Evolutionary conservation across 2,797 vertebrate species (phyloP), one percentile per base, ranked within the genome.

Genomic region (Anguilla anguilla): DNA sequence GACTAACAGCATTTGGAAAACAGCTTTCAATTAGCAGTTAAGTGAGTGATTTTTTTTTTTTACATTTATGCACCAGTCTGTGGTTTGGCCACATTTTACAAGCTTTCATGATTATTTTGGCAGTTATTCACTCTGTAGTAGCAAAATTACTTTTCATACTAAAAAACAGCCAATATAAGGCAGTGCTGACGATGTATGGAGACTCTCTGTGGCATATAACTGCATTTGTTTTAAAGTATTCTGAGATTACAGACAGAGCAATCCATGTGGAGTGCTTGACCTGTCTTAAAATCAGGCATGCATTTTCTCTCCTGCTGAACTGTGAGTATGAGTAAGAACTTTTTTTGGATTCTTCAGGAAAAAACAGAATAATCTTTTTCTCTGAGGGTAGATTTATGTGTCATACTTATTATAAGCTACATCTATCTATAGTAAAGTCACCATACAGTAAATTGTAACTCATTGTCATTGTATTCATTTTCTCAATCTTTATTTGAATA

Each of bases 31-130:
- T 39, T 77, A 77, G 72, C 13, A 43, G 74, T 43, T 43, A 3
- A 77, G 17, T 77, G 74, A 77, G 5, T 74, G 28, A 17, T 46
- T 46, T 46, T 46, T 46, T n/a, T n/a, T 55, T 74, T 77, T 46
- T 77, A 43, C 15, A 39, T 77, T 43, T 31, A 35, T 74, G 69
- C 69, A 74, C 31, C 69, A 74, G 31, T 31, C 9, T 35, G 31
- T 74, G 69, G 69, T 74, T 74, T 74, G 67, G 67, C 67, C n/a
- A 28, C n/a, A 72, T 28, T 72, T 72, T 31, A 28, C 67, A 72
- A 72, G n/a, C 6, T 64, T 28, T 69, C 6, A 28, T 69, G 3
- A 11, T 35, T 74, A 31, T 74, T 74, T 74, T 74, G 13, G 13
- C 69, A 74, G 31, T 35, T 72, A 72, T 11, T 74, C 31, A 74